These are phyloP conservation scores for Atherinomorus stipes DNA, from an alignment of 2,113 vertebrate genomes.

Conservation along the genomic window DNA sequence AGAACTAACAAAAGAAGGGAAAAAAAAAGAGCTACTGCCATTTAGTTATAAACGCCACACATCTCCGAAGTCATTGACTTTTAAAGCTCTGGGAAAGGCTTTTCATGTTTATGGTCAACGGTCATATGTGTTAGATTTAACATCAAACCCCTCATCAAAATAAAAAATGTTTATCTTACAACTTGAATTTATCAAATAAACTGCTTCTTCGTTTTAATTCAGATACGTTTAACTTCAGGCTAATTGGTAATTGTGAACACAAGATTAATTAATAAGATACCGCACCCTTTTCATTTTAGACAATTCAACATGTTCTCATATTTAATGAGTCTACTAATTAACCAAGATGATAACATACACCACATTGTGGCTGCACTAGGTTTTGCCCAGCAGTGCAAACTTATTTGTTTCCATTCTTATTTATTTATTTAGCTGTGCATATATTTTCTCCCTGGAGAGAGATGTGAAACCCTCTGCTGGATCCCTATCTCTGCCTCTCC, in stretches of 20 bases:
- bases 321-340: slow-evolving; percentile 78
- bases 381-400: slow-evolving; percentile 67
- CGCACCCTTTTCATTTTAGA: slow-evolving; percentile 73
- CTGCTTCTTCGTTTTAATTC: slow-evolving; percentile 47
- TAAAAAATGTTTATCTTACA: slow-evolving; percentile 40
- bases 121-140: slow-evolving; percentile 5
- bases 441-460: slow-evolving; percentile 65
- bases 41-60: slow-evolving; percentile 4
- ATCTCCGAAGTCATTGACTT: slow-evolving; percentile 30
- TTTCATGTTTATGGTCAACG: not conserved
- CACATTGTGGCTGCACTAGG: slow-evolving; percentile 46
- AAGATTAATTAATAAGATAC: slow-evolving; percentile 81
- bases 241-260: slow-evolving; percentile 68
- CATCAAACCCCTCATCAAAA: slow-evolving; percentile 43
- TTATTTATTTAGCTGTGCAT: slow-evolving; percentile 68
- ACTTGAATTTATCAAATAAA: slow-evolving; percentile 51
- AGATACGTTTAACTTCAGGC: slow-evolving; percentile 62
- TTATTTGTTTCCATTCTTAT: slow-evolving; percentile 67
- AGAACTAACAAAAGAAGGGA: slow-evolving; percentile 53
- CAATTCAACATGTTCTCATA: slow-evolving; percentile 70
- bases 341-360: slow-evolving; percentile 58
- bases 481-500: slow-evolving; percentile 66
- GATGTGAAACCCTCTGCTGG: slow-evolving; percentile 53
- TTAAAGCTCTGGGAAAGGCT: not conserved
- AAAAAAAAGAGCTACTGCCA: not conserved